These are phyloP conservation scores for Dryobates pubescens DNA, from an alignment of 2,797 vertebrate species.

Conservation along the genomic window DNA sequence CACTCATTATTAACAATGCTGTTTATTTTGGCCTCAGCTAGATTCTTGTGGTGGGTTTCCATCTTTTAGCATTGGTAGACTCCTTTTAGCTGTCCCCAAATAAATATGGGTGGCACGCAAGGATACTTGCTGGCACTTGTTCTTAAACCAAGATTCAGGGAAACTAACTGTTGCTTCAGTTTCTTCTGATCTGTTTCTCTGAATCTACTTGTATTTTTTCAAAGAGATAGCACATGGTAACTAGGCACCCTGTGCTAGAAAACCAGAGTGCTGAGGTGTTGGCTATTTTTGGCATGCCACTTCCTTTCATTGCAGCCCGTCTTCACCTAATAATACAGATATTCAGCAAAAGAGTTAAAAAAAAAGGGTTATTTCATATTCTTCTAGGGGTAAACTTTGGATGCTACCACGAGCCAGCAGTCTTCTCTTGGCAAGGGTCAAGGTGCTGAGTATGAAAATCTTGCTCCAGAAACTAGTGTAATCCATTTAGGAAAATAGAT, in stretches of 20 bases:
- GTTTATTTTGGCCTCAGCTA: not conserved
- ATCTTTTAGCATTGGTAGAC: not conserved
- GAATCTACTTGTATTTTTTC: not conserved
- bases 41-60: not conserved
- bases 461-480: conserved; percentile 36
- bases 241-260: not conserved
- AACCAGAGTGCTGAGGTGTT: too few species aligned
- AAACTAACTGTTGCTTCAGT: not conserved
- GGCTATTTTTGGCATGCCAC: not conserved
- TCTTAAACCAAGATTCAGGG: not conserved
- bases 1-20: not conserved
- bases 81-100: not conserved
- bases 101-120: not conserved
- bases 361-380: not conserved
- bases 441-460: not conserved
- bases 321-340: not conserved
- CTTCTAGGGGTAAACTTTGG: not conserved
- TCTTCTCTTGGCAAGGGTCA: not conserved
- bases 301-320: not conserved
- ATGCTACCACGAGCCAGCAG: not conserved
- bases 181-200: not conserved
- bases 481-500: conserved; percentile 34
- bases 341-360: conserved; percentile 10
- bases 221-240: accelerated
- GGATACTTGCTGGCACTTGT: not conserved